Percentiles rank a stretch among this genome's conserved stretches.
Conservation (phyloP, 2,113 vertebrate species). For the Oncorhynchus gorbuscha region DNA sequence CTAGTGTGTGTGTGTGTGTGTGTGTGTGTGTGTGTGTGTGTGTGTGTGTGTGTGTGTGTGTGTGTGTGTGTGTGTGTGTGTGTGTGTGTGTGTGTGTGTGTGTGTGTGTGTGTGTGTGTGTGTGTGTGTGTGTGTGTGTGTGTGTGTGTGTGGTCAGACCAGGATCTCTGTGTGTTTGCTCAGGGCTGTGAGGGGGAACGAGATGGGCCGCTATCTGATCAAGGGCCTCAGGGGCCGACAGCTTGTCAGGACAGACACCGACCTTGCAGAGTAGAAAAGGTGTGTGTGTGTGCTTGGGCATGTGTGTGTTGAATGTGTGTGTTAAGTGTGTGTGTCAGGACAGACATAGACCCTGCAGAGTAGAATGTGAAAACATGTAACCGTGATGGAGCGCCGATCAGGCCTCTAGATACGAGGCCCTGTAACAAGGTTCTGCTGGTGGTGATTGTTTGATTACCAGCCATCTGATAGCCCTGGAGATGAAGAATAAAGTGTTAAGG, state of each 20-base stretch:
- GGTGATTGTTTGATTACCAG: background rate
- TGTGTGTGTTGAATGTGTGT: background rate
- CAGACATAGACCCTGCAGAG: conserved; percentile 50
- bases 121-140: conserved; percentile 10
- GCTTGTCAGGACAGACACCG: conserved; percentile 40
- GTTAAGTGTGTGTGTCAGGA: conserved; percentile 3
- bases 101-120: conserved; percentile 3
- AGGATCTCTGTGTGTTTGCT: conserved; percentile 40
- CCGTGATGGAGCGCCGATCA: conserved; percentile 37
- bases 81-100: conserved; percentile 15
- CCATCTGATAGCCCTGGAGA: background rate
- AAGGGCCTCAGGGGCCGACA: background rate
- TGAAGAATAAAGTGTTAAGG: conserved; percentile 43
- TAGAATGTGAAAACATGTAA: conserved; percentile 68
- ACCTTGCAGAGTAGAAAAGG: conserved; percentile 30
- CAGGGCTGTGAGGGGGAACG: conserved; percentile 37
- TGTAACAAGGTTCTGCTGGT: conserved; percentile 21
- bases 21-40: background rate
- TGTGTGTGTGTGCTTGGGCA: too few species aligned
- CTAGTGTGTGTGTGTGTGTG: background rate
- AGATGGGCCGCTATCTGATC: conserved; percentile 27
- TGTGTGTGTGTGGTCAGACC: background rate
- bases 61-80: background rate
- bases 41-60: too few species aligned
- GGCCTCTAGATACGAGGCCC: conserved; percentile 44